Percentiles rank a stretch among this genome's conserved stretches.
Conservation (phyloP, 1,140 invertebrate species). For the Hesperophylax magnus region DNA sequence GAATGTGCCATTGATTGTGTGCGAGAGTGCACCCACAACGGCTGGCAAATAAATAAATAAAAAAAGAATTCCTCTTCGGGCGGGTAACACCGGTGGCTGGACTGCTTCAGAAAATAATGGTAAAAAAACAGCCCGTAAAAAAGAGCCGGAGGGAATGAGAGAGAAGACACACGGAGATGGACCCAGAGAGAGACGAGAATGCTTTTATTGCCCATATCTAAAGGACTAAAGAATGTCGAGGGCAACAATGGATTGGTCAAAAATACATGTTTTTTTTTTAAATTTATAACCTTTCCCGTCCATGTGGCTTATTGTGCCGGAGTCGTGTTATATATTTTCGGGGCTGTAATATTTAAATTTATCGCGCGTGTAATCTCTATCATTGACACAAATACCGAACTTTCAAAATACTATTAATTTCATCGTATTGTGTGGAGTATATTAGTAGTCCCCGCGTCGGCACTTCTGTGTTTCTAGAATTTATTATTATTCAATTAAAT, state of each 20-base stretch:
- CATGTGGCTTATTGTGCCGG: not conserved
- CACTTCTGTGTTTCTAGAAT: too few relatives aligned
- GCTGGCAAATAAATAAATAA: conserved; percentile 39
- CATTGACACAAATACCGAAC: too few relatives aligned
- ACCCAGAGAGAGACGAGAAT: not conserved
- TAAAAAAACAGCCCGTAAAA: conserved; percentile 34
- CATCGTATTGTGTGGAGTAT: too few relatives aligned
- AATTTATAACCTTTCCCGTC: not conserved
- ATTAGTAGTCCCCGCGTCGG: not conserved
- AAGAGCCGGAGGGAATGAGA: conserved; percentile 3
- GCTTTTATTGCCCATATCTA: conserved; percentile 30
- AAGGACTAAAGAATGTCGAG: conserved; percentile 26
- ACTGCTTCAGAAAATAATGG: conserved; percentile 28
- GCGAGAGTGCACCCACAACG: conserved; percentile 25
- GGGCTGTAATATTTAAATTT: too few relatives aligned
- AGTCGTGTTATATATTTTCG: too few relatives aligned
- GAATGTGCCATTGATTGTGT: too few relatives aligned
- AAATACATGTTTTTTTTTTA: conserved; percentile 35
- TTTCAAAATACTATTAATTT: too few relatives aligned
- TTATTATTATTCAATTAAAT: too few relatives aligned
- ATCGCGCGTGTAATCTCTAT: too few relatives aligned
- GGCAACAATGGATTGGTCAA: conserved; percentile 29
- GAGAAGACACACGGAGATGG: not conserved
- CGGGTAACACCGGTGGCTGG: conserved; percentile 44
- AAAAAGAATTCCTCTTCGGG: conserved; percentile 35